Conservation (phyloP, 2,888 invertebrate genomes). For the Temnothorax ravouxi region DNA sequence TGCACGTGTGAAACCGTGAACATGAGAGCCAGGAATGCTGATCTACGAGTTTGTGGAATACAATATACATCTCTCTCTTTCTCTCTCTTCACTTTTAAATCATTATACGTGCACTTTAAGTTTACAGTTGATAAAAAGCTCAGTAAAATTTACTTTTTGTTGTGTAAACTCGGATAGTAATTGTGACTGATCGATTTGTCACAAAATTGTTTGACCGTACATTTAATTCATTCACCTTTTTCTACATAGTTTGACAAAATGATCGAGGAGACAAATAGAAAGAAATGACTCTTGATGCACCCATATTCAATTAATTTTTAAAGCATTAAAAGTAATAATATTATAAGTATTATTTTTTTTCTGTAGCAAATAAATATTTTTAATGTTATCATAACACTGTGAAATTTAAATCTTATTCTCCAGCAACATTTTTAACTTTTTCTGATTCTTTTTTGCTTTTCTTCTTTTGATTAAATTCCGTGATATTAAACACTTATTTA, state of each 20-base stretch:
- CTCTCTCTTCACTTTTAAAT: background rate
- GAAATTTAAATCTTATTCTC: background rate
- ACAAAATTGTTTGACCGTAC: constrained; percentile 48
- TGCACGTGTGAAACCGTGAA: constrained; percentile 65
- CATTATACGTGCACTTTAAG: constrained; percentile 65
- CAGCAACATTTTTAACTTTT: background rate
- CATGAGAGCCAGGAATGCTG: constrained; percentile 81
- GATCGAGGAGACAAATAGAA: background rate
- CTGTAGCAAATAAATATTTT: background rate
- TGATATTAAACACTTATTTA: background rate
- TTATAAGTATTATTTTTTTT: background rate
- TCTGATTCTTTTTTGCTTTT: background rate
- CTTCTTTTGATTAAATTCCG: background rate
- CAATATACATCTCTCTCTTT: constrained; percentile 50
- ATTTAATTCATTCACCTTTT: constrained; percentile 18
- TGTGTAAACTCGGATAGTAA: constrained; percentile 70
- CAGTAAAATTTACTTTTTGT: constrained; percentile 75
- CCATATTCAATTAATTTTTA: background rate
- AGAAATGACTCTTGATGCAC: background rate
- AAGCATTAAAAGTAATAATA: background rate
- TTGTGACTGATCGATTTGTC: constrained; percentile 53
- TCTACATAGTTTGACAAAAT: background rate
- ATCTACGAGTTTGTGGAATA: constrained; percentile 78
- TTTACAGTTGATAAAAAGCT: constrained; percentile 71
- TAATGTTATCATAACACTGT: background rate